These are phyloP conservation scores for Anabas testudineus DNA, from an alignment of 2,797 vertebrate species.

Conservation along the genomic window DNA sequence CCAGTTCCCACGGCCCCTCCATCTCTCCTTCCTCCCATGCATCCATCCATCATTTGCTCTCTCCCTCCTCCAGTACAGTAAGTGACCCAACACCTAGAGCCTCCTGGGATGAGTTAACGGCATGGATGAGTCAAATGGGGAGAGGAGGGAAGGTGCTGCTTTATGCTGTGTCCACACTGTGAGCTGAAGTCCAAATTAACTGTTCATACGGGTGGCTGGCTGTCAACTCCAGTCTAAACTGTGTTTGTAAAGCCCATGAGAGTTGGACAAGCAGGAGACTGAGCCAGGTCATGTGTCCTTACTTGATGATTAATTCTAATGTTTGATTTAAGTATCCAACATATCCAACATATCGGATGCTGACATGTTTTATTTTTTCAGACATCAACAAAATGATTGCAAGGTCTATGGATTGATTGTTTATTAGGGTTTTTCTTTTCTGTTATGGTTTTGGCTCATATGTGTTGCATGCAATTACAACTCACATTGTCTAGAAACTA, in stretches of 20 bases:
- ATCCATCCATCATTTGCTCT: conserved; percentile 66
- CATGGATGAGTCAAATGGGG: conserved; percentile 40
- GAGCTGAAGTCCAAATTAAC: conserved; percentile 20
- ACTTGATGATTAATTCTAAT: neutral
- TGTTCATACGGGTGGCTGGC: neutral
- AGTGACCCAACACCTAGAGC: conserved; percentile 80
- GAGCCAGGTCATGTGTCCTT: neutral
- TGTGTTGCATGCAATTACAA: neutral
- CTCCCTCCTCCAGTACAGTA: conserved; percentile 70
- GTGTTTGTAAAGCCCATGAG: neutral
- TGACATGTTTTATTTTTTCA: neutral
- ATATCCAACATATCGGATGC: neutral
- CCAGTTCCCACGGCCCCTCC: conserved; percentile 76
- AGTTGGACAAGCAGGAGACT: neutral
- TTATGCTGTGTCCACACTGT: conserved; percentile 18
- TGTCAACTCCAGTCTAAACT: conserved; percentile 17
- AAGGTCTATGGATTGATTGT: neutral
- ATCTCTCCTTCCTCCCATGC: conserved; percentile 52
- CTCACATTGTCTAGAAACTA: no score
- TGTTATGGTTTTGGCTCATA: neutral
- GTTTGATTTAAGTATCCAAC: neutral
- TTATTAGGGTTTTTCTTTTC: neutral
- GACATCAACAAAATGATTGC: neutral
- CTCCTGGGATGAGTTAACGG: conserved; percentile 69
- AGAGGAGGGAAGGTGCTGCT: conserved; percentile 33